Conservation (phyloP, 2,888 invertebrate species). For the Oscheius onirici region DNA sequence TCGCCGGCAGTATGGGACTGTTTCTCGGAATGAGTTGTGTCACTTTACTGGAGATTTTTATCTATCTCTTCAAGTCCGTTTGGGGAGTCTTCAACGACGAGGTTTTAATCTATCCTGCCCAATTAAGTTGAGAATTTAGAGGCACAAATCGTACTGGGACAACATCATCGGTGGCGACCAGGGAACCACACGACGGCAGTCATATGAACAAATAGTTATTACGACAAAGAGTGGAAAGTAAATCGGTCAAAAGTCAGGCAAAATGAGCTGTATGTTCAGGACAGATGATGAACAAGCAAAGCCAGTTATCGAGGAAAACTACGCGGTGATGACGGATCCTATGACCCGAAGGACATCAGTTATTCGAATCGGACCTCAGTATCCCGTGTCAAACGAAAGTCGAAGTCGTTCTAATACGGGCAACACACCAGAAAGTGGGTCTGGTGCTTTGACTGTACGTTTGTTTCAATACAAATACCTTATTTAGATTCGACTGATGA, state of each 20-base stretch:
- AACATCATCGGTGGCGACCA: constrained; percentile 24
- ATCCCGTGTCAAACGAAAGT: constrained; percentile 2
- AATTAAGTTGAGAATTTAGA: constrained; percentile 9
- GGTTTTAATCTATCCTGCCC: constrained; percentile 2
- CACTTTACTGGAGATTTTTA: constrained; percentile 58
- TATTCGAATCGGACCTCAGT: constrained; percentile 16
- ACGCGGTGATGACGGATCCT: constrained; percentile 10
- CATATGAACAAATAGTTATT: constrained; percentile 51
- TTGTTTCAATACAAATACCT: no score
- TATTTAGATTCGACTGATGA: constrained; percentile 23
- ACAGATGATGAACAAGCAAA: neutral
- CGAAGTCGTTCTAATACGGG: constrained; percentile 17
- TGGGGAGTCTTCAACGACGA: constrained; percentile 55
- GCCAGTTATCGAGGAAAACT: constrained; percentile 25
- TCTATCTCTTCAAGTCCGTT: constrained; percentile 58
- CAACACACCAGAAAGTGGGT: neutral
- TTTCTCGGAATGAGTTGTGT: constrained; percentile 64
- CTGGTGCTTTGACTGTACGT: neutral
- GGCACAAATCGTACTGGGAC: constrained; percentile 44
- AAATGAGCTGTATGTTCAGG: neutral
- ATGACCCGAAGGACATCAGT: constrained; percentile 19
- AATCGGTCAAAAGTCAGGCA: neutral
- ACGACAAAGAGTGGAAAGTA: constrained; percentile 39
- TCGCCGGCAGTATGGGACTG: constrained; percentile 60
- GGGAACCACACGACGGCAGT: constrained; percentile 24